These are phyloP conservation scores for Sarcophilus harrisii DNA, from an alignment of 2,797 vertebrate species.

Conservation along the genomic window DNA sequence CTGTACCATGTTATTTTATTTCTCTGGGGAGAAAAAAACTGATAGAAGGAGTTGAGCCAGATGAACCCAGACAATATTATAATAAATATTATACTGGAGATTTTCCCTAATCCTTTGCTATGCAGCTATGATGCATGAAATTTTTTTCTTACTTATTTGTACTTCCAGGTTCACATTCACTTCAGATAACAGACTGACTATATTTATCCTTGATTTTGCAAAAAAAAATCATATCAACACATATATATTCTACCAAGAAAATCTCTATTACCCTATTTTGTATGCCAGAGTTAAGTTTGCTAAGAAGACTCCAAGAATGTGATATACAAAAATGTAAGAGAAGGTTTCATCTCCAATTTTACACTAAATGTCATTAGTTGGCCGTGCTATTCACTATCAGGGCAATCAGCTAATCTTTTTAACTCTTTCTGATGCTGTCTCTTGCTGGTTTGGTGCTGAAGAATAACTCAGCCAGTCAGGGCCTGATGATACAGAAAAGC, in stretches of 20 bases:
- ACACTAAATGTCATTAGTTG: neutral
- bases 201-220: neutral
- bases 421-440: neutral
- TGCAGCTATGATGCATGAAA: constrained; percentile 3
- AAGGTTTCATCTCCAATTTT: neutral
- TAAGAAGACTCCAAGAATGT: neutral
- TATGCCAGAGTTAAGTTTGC: neutral
- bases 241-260: neutral
- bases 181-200: neutral
- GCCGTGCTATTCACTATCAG: neutral
- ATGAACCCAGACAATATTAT: constrained; percentile 19
- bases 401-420: neutral
- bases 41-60: constrained; percentile 54
- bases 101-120: constrained; percentile 33
- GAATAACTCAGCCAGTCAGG: neutral
- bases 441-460: neutral
- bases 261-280: neutral
- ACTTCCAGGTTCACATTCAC: neutral
- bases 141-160: constrained; percentile 20
- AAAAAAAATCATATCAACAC: neutral
- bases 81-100: constrained; percentile 21
- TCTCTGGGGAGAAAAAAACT: constrained; percentile 44
- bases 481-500: neutral
- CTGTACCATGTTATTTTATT: constrained; percentile 55
- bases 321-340: neutral